Base-by-base conservation (phyloP, 2,888 invertebrate genomes). In the Ectemnius lituratus region DNA sequence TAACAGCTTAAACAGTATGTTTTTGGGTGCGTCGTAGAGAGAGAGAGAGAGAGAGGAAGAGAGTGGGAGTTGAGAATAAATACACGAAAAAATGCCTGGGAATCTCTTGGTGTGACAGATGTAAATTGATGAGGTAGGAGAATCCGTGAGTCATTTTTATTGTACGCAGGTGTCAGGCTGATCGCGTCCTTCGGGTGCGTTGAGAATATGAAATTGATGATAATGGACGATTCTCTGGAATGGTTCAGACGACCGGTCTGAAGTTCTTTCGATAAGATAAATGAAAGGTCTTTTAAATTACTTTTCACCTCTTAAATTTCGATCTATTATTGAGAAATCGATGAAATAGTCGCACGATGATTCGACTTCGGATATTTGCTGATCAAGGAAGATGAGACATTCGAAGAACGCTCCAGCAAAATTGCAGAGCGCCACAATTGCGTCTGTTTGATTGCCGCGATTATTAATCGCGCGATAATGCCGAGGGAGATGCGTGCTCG, bases 381-480 rank as follows among this genome's bases (percentile, higher is more conserved):
- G 37, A 37, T 37, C 37, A 3, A 20, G 23, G 13, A 28, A 52
- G 20, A 16, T 5, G 20, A 18, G 11, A 6, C 60, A 58, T 77
- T 77, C 77, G 70, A 60, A 59, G 71, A 79, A 75, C 0, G 0
- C 59, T 74, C 70, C 49, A 70, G 63, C 58, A 61, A 64, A 79
- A 63, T 62, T 75, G 66, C 27, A 63, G 58, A 37, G 13, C 49
- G 70, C n/a, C 37, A 37, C 37, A 37, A 37, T 37, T 37, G 37
- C 37, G 37, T 37, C 37, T 6, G 37, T 58, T 76, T 75, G 62
- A 71, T 82, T 80, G 70, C 67, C 67, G 65, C 76, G 66, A 78
- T 76, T 80, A 82, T 80, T 73, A 76, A 80, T 67, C 75, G 70
- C 56, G 67, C 46, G 65, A 72, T 71, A 58, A 27, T 37, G 37